Evolutionary conservation across 2,113 vertebrate species (phyloP).

Genomic region (Sapajus apella): DNA sequence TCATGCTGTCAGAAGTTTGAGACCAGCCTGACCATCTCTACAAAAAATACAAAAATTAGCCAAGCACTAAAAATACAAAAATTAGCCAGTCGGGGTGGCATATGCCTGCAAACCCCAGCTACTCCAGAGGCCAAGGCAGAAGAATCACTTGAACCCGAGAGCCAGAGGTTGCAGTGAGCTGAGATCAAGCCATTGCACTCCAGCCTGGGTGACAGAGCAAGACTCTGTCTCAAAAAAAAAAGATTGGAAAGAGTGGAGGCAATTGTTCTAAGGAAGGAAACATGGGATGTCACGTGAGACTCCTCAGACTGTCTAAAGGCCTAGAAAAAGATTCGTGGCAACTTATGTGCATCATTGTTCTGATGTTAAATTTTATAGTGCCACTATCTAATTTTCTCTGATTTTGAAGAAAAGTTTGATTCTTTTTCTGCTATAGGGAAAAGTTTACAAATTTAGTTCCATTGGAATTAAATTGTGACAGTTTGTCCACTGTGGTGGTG

Average conservation of each 20-base stretch:
- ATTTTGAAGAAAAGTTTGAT: not conserved
- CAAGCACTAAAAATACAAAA: no score
- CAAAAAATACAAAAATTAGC: no score
- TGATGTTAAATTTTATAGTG: not conserved
- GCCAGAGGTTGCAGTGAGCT: no score
- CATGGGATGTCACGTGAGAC: not conserved
- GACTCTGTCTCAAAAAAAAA: no score
- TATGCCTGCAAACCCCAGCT: no score
- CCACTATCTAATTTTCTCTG: not conserved
- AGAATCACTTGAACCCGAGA: no score
- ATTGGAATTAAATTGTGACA: not conserved
- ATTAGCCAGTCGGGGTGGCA: no score
- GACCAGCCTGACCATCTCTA: no score
- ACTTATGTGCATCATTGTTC: not conserved
- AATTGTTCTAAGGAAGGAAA: not conserved
- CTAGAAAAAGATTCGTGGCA: not conserved
- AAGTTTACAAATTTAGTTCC: not conserved
- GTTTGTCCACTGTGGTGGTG: not conserved
- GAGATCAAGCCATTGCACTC: no score
- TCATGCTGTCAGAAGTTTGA: no score
- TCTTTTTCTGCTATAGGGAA: not conserved
- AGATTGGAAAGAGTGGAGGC: not conserved
- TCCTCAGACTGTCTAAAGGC: not conserved
- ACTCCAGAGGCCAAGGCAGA: no score
- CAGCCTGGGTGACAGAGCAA: no score